Conservation (phyloP, 2,113 vertebrate species). For the Sturnus vulgaris region DNA sequence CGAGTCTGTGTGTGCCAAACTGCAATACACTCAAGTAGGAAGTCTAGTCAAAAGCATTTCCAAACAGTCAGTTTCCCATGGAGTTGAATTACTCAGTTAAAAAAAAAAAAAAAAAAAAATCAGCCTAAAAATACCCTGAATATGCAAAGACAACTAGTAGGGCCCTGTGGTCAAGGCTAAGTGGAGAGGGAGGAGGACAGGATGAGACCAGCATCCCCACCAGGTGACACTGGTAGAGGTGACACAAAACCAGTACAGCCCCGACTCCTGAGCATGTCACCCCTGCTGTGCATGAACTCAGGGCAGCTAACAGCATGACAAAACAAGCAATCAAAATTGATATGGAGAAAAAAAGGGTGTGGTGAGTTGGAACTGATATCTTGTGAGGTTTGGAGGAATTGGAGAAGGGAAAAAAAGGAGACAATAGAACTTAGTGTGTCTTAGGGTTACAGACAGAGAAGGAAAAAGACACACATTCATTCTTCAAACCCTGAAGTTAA, state of each 20-base stretch:
- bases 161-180: neutral
- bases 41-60: slow-evolving; percentile 59
- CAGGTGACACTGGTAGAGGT: neutral
- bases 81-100: neutral
- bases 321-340: neutral
- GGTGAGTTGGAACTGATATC: neutral
- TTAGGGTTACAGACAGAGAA: neutral
- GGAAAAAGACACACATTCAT: neutral
- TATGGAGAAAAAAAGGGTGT: neutral
- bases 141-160: neutral
- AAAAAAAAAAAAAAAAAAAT: neutral
- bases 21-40: slow-evolving; percentile 50
- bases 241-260: neutral
- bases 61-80: slow-evolving; percentile 58
- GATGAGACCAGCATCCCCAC: neutral
- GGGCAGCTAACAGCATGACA: neutral
- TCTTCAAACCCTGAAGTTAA: neutral
- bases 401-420: neutral
- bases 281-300: neutral
- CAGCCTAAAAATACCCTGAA: neutral
- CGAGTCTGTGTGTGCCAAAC: slow-evolving; percentile 4
- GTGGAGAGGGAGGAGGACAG: neutral
- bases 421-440: neutral
- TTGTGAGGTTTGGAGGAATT: neutral
- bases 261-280: neutral